Evolutionary conservation across 1,140 invertebrate genomes (phyloP), one percentile per base, ranked within the genome.

Genomic region (Hylaeus volcanicus): DNA sequence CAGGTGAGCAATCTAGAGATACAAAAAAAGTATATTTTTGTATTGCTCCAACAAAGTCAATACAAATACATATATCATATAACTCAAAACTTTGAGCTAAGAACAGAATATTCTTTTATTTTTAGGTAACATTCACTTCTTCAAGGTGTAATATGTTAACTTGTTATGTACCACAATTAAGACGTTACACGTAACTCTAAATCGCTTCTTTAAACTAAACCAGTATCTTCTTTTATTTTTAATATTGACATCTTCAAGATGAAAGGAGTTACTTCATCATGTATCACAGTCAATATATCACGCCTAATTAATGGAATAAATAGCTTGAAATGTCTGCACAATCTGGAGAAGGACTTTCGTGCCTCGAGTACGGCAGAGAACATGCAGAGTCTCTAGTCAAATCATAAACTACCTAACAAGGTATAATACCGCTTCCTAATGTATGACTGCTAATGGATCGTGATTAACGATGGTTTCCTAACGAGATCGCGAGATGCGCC

Each of bases 391-490:
- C 37, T 37, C 61, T 53, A 37, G 37, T 48, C 26, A 39, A 60
- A 43, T 58, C 60, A 82, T 78, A 82, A 82, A 82, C 65, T 79
- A 69, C n/a, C 72, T 78, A 86, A 85, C 84, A 82, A 74, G 70
- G 68, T 76, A 37, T 74, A 86, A 82, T 69, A 61, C n/a, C 45
- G 39, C 12, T 53, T 66, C 12, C 70, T 85, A 78, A 68, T 71
- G n/a, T 85, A 60, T 75, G 64, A 53, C 74, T 86, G 81, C 51
- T 69, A 64, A 70, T 58, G 61, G 60, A 85, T 85, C 68, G 69
- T 82, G 72, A 85, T 86, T 86, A 85, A 76, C 64, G 76, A 53
- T 1, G 79, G 76, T 45, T 48, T 68, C 37, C 60, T 76, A 85
- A 73, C 74, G 74, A 82, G 74, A 85, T 71, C 43, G 53, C 15